A percentile compares a stretch with the other conserved stretches of the same genome.
These are phyloP conservation scores for Pangasianodon gigas DNA, from an alignment of 2,113 vertebrate species.

Conservation along the genomic window DNA sequence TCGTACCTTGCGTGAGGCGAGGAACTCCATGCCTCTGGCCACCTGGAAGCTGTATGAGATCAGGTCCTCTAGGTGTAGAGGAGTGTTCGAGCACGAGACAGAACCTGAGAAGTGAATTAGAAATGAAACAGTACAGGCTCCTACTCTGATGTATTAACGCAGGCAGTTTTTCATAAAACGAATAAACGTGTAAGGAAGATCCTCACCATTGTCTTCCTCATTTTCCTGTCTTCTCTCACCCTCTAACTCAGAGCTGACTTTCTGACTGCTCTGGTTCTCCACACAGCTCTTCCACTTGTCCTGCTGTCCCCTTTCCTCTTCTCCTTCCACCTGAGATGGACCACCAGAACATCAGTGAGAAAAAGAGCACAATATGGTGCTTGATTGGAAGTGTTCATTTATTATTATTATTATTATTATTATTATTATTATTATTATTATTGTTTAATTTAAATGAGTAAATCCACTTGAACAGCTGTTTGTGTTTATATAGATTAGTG, in stretches of 20 bases:
- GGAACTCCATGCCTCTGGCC: constrained; percentile 94
- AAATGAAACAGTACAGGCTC: not conserved
- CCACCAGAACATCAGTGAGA: not conserved
- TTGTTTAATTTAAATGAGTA: not conserved
- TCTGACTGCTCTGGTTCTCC: constrained; percentile 65
- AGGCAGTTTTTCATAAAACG: not conserved
- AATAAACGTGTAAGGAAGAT: not conserved
- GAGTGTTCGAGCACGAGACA: constrained; percentile 36
- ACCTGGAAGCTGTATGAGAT: constrained; percentile 97
- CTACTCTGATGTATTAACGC: not conserved
- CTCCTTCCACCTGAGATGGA: constrained; percentile 47
- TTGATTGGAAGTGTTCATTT: not conserved
- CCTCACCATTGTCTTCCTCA: constrained; percentile 52
- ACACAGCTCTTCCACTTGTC: constrained; percentile 64
- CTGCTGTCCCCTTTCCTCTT: constrained; percentile 50
- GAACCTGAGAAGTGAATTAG: not conserved
- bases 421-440: not conserved
- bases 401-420: not conserved
- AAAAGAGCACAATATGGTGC: not conserved
- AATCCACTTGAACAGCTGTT: not conserved
- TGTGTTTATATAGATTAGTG: not conserved
- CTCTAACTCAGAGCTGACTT: constrained; percentile 75
- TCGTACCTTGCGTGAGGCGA: constrained; percentile 89
- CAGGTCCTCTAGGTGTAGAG: constrained; percentile 87
- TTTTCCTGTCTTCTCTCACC: constrained; percentile 73